Evolutionary conservation across 64 coral and sea anemone genomes (phyloP).

Genomic region (Actinia equina): DNA sequence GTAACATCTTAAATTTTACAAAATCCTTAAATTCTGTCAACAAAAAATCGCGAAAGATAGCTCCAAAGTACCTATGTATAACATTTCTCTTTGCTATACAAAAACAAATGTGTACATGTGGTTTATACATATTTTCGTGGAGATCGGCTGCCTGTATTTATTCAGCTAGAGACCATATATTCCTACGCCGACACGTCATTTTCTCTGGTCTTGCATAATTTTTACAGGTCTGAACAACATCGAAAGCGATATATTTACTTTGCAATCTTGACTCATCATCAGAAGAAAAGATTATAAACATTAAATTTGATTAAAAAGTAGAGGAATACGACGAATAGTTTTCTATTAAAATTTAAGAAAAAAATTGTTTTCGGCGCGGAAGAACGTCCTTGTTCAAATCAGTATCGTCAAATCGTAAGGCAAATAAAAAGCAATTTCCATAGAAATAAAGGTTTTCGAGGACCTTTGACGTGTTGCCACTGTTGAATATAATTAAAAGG

Average conservation of each 20-base stretch:
- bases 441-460: background rate
- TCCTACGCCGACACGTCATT: background rate
- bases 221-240: constrained; percentile 11
- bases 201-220: constrained; percentile 5
- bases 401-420: background rate
- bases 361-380: background rate
- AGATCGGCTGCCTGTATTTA: background rate
- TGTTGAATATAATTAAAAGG: constrained; percentile 17
- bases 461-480: background rate
- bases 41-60: background rate
- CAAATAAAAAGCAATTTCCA: constrained; percentile 6
- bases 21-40: background rate
- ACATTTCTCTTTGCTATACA: background rate
- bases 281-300: background rate
- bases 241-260: constrained; percentile 16
- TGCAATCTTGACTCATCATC: background rate
- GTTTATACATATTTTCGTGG: background rate
- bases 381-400: too few species aligned
- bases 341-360: background rate
- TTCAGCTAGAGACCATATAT: constrained; percentile 1
- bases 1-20: background rate
- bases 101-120: background rate
- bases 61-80: background rate
- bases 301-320: background rate
- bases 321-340: background rate